Evolutionary conservation across 2,797 vertebrate genomes (phyloP).

Genomic region (Apogon hyalosoma): DNA sequence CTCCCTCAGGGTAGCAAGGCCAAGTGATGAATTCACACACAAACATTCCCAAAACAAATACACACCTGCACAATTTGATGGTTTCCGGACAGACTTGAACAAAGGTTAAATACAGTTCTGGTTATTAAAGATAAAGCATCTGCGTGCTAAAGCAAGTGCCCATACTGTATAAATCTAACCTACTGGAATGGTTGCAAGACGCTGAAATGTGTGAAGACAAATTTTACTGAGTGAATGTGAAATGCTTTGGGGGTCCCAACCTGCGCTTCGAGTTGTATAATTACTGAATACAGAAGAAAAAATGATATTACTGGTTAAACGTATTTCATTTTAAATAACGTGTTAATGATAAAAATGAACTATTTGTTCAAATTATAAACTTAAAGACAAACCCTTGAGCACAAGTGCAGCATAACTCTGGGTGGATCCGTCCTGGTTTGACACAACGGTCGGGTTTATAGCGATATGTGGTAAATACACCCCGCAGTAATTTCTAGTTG

Average conservation of each 20-base stretch:
- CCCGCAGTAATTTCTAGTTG: background rate
- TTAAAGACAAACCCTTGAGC: accelerated
- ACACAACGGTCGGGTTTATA: background rate
- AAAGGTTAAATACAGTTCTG: no score
- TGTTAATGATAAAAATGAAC: no score
- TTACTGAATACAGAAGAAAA: background rate
- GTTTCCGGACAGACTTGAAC: constrained; percentile 12
- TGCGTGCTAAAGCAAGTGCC: background rate
- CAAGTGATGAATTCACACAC: constrained; percentile 40
- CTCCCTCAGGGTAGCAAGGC: constrained; percentile 38
- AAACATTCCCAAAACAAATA: constrained; percentile 42
- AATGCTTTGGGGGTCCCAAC: no score
- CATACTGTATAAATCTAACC: no score
- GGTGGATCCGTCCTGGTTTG: background rate
- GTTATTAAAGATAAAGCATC: background rate
- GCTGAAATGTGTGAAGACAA: no score
- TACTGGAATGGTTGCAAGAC: background rate
- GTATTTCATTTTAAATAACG: background rate
- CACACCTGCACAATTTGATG: constrained; percentile 33
- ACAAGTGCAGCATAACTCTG: background rate
- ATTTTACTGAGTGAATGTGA: no score
- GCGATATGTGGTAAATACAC: background rate
- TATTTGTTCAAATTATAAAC: no score
- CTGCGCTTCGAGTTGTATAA: no score
- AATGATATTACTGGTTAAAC: background rate